Conservation (phyloP, 2,113 vertebrate species). For the Brienomyrus longianalis region DNA sequence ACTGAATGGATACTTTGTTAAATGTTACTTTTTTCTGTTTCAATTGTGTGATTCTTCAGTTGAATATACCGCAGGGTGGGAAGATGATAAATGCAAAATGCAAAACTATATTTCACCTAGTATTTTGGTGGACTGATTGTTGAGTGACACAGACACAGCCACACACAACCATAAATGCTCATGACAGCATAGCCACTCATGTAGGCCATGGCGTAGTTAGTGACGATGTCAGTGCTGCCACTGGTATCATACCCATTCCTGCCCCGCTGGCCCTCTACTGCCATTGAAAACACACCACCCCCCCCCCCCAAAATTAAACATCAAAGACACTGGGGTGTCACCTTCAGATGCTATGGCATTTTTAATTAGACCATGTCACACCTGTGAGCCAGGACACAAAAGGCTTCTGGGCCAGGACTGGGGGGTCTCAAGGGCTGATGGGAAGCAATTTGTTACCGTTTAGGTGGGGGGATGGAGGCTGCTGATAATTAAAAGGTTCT, state of each 20-base stretch:
- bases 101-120: neutral
- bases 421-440: neutral
- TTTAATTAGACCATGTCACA: slow-evolving; percentile 25
- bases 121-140: neutral
- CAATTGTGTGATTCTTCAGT: neutral
- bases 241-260: neutral
- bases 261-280: neutral
- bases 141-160: neutral
- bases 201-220: neutral
- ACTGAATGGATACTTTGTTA: neutral
- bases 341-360: slow-evolving; percentile 15
- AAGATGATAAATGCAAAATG: neutral
- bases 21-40: neutral
- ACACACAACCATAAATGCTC: neutral
- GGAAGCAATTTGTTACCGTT: slow-evolving; percentile 31
- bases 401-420: neutral
- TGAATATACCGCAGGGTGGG: neutral
- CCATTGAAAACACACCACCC: neutral
- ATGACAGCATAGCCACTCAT: neutral
- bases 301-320: slow-evolving; percentile 12
- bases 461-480: neutral
- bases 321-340: slow-evolving; percentile 30
- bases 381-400: slow-evolving; percentile 31
- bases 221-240: no score
- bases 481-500: slow-evolving; percentile 21